Evolutionary conservation across 2,888 invertebrate species (phyloP), one percentile per base, ranked within the genome.

Genomic region (Trissolcus japonicus): DNA sequence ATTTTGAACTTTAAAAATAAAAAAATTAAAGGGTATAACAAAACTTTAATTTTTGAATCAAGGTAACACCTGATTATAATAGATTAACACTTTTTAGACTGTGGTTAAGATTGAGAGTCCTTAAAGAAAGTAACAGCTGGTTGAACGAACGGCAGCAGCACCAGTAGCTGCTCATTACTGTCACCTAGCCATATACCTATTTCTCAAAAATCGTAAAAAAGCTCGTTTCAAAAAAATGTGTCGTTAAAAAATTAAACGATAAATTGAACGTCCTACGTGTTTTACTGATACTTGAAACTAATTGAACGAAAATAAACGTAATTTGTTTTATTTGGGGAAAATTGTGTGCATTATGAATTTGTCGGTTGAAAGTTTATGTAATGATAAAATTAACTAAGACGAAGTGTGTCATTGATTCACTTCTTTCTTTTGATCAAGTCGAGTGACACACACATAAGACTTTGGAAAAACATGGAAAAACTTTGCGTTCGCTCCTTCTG

Each of bases 101-200:
- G 57, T 17, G 72, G 50, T 68, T 69, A 71, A 66, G 76, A 57
- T 80, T 81, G 81, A 82, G 83, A 80, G 74, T 80, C 81, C 60
- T 81, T 82, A 81, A 72, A 78, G 81, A 81, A 81, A 83, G 85
- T 84, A 82, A 84, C 85, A 84, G 83, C 85, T 84, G 84, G 81
- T 50, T 73, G 80, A 81, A 82, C 83, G 82, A 81, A 83, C 80
- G 81, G 61, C 66, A 68, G 66, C 54, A 57, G 71, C 80, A 67
- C 79, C 79, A 77, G 69, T 77, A 77, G 73, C 72, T 81, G 78
- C 80, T 78, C 83, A 82, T 84, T 83, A 83, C 83, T 82, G 82
- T 83, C 81, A 81, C 80, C 83, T 81, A 78, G 59, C 80, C 76
- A 62, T 77, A 77, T 76, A 79, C 76, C 71, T 82, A 69, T 69